Evolutionary conservation across 2,797 vertebrate species (phyloP), one percentile per base, ranked within the genome.

Genomic region (Rhodeus uyekii): DNA sequence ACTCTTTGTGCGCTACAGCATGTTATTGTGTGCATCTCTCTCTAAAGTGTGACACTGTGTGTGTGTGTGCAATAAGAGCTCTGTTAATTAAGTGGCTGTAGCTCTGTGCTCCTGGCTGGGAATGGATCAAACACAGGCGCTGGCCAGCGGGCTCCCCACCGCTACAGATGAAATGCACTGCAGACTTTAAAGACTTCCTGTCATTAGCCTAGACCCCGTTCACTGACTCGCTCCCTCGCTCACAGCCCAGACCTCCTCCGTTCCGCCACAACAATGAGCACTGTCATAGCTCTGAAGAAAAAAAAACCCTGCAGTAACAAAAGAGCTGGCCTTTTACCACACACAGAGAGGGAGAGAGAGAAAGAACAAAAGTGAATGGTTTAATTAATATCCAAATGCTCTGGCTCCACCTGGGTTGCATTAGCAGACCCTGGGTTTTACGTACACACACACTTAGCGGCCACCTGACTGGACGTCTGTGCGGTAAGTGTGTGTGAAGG

Each of bases 111-210:
- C 93, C 92, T 94, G 95, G 92, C 93, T 85, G 94, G 90, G 94
- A 93, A 92, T 93, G 96, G 96, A 98, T 98, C 96, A 98, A 98
- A 98, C 96, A 91, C 92, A 92, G 94, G 95, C 95, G 94, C 93
- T 94, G 95, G 95, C 96, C 96, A 94, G 88, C 93, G 94, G 96
- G 95, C 94, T 82, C 94, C 96, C 96, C 94, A 95, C 95, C 90
- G 95, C 94, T 89, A 87, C 94, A 97, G 95, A 98, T 97, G 96
- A 98, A 98, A 98, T 96, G 95, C 92, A 88, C 94, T 89, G 94
- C 95, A 95, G 96, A 97, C 97, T 98, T 98, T 97, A 98, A 99
- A 99, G 96, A 97, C 97, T 98, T 99, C 97, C 96, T 96, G 96
- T 97, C 96, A 98, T 98, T 98, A 98, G 96, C 92, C 92, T 93